Evolutionary conservation across 2,797 vertebrate species (phyloP).

Genomic region (Gymnothorax reevesii): DNA sequence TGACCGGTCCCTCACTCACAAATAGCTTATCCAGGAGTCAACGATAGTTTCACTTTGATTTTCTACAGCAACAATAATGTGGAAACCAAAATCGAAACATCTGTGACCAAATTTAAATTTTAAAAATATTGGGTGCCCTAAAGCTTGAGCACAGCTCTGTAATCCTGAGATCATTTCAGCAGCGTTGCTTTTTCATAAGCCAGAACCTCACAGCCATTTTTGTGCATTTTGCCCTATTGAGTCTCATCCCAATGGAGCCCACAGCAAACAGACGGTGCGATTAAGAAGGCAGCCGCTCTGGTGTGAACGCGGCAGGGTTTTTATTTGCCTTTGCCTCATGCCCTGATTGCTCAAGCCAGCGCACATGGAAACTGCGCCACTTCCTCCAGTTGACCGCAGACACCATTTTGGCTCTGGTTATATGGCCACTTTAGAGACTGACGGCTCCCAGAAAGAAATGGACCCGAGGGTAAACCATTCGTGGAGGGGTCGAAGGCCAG

Average conservation of each 20-base stretch:
- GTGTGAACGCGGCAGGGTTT: constrained; percentile 69
- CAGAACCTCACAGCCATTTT: constrained; percentile 35
- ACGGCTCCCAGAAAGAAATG: constrained; percentile 13
- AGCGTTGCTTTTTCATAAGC: constrained; percentile 40
- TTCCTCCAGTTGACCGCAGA: constrained; percentile 59
- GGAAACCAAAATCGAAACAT: too few species aligned
- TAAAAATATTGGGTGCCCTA: too few species aligned
- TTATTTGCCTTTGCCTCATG: constrained; percentile 52
- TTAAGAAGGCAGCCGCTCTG: constrained; percentile 64
- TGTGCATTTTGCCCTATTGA: neutral
- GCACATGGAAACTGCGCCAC: constrained; percentile 49
- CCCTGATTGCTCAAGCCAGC: constrained; percentile 52
- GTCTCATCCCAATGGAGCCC: constrained; percentile 56
- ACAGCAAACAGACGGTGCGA: constrained; percentile 71
- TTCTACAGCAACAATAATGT: too few species aligned
- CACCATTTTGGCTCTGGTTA: constrained; percentile 46
- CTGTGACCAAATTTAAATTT: too few species aligned
- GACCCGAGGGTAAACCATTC: constrained; percentile 11
- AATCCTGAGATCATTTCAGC: neutral
- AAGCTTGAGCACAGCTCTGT: too few species aligned
- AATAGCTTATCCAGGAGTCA: too few species aligned
- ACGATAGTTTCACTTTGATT: too few species aligned
- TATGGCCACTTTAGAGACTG: constrained; percentile 25
- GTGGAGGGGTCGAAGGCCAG: neutral
- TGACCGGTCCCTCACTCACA: too few species aligned